Percentiles rank a stretch among this genome's conserved stretches.
These are phyloP conservation scores for Melikaiella ostensackeni DNA, from an alignment of 2,888 invertebrate species.

Conservation along the genomic window DNA sequence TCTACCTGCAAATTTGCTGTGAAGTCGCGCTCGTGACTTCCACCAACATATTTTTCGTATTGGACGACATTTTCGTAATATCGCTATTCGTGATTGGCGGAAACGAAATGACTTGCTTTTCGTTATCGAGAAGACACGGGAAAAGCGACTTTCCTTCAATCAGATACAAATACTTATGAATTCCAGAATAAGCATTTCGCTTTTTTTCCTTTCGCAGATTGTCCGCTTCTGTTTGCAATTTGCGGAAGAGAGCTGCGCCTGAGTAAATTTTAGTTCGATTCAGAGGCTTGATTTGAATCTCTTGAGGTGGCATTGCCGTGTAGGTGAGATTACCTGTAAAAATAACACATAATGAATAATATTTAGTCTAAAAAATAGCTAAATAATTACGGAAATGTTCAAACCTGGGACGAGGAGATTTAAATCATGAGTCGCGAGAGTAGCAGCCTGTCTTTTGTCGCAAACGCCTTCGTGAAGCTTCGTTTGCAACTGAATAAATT, in stretches of 20 bases:
- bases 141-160: slow-evolving; percentile 86
- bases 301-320: slow-evolving; percentile 83
- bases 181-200: slow-evolving; percentile 88
- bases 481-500: slow-evolving; percentile 89
- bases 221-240: slow-evolving; percentile 87
- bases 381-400: neutral
- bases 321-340: slow-evolving; percentile 81
- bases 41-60: slow-evolving; percentile 83
- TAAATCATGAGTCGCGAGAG: slow-evolving; percentile 91
- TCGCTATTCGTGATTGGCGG: slow-evolving; percentile 93
- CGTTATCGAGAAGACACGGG: slow-evolving; percentile 84
- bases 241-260: slow-evolving; percentile 84
- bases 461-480: slow-evolving; percentile 87
- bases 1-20: slow-evolving; percentile 81
- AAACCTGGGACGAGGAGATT: slow-evolving; percentile 81
- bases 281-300: slow-evolving; percentile 84
- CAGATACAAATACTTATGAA: slow-evolving; percentile 90
- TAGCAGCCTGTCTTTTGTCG: slow-evolving; percentile 87
- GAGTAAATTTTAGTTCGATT: slow-evolving; percentile 81
- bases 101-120: slow-evolving; percentile 86
- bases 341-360: slow-evolving; percentile 49
- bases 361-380: neutral
- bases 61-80: slow-evolving; percentile 86
- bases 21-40: slow-evolving; percentile 87
- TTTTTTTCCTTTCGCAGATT: slow-evolving; percentile 90